Percentiles rank a stretch among this genome's conserved stretches.
Evolutionary conservation across 2,888 invertebrate genomes (phyloP).

Genomic region (Amphipyra berbera): DNA sequence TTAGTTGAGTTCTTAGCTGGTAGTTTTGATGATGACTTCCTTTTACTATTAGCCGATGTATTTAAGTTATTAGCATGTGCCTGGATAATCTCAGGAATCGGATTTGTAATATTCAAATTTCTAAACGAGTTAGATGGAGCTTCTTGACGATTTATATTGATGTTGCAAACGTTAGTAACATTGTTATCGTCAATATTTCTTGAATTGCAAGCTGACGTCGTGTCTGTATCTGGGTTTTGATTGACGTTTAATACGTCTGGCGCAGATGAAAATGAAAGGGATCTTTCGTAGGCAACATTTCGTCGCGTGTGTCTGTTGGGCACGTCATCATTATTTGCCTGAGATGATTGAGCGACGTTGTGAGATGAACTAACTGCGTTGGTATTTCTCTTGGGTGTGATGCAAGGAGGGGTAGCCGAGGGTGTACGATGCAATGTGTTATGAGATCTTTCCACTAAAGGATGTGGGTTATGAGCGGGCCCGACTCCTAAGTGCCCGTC

Average conservation of each 20-base stretch:
- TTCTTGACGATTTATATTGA: conserved; percentile 78
- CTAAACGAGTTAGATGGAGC: conserved; percentile 71
- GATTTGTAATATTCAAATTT: conserved; percentile 80
- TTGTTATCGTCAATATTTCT: conserved; percentile 67
- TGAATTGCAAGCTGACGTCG: conserved; percentile 59
- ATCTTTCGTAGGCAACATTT: conserved; percentile 79
- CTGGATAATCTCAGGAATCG: conserved; percentile 84
- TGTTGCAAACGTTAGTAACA: conserved; percentile 62
- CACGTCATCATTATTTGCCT: conserved; percentile 62
- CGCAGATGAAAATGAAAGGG: conserved; percentile 86
- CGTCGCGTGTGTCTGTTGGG: conserved; percentile 66
- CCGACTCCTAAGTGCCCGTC: conserved; percentile 85
- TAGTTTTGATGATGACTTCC: conserved; percentile 84
- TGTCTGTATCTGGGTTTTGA: conserved; percentile 74
- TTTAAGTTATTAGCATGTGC: conserved; percentile 85
- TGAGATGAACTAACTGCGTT: conserved; percentile 66
- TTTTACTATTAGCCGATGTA: conserved; percentile 76
- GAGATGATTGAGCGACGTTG: conserved; percentile 55
- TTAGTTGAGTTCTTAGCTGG: conserved; percentile 85
- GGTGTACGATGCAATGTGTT: conserved; percentile 83
- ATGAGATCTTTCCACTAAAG: conserved; percentile 89
- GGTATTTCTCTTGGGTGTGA: conserved; percentile 81
- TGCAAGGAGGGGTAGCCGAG: conserved; percentile 71
- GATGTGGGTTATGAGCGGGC: conserved; percentile 77
- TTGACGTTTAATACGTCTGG: conserved; percentile 90